phyloP scores from a whole-genome alignment of 2,113 vertebrate species.

The Hemibagrus wyckioides region DNA sequence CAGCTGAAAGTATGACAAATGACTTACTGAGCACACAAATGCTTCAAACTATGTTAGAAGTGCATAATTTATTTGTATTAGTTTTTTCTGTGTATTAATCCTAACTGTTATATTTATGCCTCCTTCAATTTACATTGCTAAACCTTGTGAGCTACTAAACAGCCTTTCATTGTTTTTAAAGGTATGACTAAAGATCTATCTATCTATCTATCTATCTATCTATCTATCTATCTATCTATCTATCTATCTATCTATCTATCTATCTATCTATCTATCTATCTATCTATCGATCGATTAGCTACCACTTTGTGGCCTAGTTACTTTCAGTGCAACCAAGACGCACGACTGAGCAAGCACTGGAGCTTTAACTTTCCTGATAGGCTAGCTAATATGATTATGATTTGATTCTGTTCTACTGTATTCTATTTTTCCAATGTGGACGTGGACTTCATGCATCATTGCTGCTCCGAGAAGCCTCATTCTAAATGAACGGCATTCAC shows the following conservation, averaged over 20 bases:
- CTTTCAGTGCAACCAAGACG: not conserved
- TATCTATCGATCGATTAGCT: not conserved
- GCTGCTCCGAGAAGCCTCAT: slow-evolving; percentile 8
- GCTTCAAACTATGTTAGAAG: not conserved
- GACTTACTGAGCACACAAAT: not conserved
- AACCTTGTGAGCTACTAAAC: too few species aligned
- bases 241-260: not conserved
- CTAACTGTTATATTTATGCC: not conserved
- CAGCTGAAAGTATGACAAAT: not conserved
- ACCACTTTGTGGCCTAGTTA: too few species aligned
- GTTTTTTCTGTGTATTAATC: not conserved
- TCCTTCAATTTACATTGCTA: too few species aligned
- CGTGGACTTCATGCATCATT: not conserved
- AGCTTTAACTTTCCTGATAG: not conserved
- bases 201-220: not conserved
- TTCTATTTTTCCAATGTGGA: not conserved
- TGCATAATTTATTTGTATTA: not conserved
- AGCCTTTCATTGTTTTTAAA: too few species aligned
- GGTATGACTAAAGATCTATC: too few species aligned
- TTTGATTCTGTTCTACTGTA: not conserved
- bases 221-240: too few species aligned
- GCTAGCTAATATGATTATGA: not conserved
- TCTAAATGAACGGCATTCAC: not conserved
- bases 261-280: not conserved
- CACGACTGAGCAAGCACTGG: not conserved